Conservation (phyloP, 2,888 invertebrate genomes). For the Dynastes tityus region DNA sequence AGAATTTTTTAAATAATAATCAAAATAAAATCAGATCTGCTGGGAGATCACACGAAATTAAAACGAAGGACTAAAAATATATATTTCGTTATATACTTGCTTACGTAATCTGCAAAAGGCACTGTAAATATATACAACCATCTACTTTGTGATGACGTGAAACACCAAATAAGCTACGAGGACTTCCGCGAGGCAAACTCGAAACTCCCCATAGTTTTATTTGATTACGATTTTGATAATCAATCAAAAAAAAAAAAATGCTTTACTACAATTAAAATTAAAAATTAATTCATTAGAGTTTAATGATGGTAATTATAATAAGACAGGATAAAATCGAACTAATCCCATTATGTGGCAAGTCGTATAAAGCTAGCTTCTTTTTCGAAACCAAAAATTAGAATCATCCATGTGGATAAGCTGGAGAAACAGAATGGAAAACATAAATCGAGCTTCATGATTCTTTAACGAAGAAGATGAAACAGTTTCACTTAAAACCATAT, state of each 20-base stretch:
- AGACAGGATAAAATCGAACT: background rate
- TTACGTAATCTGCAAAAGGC: slow-evolving; percentile 9
- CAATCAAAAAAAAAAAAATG: slow-evolving; percentile 16
- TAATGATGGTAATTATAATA: background rate
- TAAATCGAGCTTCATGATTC: background rate
- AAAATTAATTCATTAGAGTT: slow-evolving; percentile 2
- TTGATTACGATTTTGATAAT: slow-evolving; percentile 11
- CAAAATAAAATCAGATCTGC: slow-evolving; percentile 41
- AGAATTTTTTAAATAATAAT: slow-evolving; percentile 18
- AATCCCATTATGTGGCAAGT: slow-evolving; percentile 9
- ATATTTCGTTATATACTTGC: background rate
- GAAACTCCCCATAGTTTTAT: background rate
- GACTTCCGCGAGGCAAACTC: background rate
- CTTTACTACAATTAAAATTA: slow-evolving; percentile 14
- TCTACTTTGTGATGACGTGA: slow-evolving; percentile 42
- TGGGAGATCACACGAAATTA: slow-evolving; percentile 22
- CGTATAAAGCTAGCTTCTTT: background rate
- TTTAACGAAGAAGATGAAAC: background rate
- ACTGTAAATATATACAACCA: slow-evolving; percentile 38
- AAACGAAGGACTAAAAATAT: slow-evolving; percentile 20
- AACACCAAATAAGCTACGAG: slow-evolving; percentile 28
- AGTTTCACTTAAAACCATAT: slow-evolving; percentile 17
- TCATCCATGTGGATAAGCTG: background rate
- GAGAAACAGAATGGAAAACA: background rate
- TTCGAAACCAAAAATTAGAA: too few relatives aligned